Conservation (phyloP, 30 jellyfish, hydroid and myxozoan species). For the Cassiopea xamachana region DNA sequence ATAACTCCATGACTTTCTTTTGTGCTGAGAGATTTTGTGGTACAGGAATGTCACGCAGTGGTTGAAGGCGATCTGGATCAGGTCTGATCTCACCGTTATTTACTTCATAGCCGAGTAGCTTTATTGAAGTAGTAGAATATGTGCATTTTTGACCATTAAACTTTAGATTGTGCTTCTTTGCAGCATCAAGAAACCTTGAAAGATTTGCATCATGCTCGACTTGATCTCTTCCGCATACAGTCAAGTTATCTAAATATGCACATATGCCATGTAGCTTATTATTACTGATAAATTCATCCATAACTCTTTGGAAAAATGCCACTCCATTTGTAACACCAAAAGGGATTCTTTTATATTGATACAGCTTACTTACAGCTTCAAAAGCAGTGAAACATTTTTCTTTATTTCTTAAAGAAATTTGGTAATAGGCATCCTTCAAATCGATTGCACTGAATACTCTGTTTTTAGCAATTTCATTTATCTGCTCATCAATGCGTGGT, state of each 20-base stretch:
- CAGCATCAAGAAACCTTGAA: constrained; percentile 67
- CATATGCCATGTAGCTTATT: constrained; percentile 23
- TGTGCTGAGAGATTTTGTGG: constrained; percentile 46
- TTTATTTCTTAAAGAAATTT: constrained; percentile 17
- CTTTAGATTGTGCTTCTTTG: constrained; percentile 52
- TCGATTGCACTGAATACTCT: constrained; percentile 44
- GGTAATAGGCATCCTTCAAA: constrained; percentile 67
- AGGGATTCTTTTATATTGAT: constrained; percentile 51
- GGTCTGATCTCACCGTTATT: constrained; percentile 67
- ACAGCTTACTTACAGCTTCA: constrained; percentile 50
- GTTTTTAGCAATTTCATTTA: constrained; percentile 26
- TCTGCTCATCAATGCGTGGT: constrained; percentile 22
- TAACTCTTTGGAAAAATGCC: constrained; percentile 56
- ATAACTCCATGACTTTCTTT: constrained; percentile 40
- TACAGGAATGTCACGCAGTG: constrained; percentile 45
- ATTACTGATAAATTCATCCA: constrained; percentile 17
- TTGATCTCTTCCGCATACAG: constrained; percentile 73
- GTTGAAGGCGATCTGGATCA: constrained; percentile 71
- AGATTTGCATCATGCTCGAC: constrained; percentile 72
- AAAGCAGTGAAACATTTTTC: constrained; percentile 28
- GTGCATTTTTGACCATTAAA: constrained; percentile 36
- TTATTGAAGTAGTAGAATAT: constrained; percentile 26
- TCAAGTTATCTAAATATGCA: constrained; percentile 57
- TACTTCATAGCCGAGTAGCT: constrained; percentile 66
- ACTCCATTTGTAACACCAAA: constrained; percentile 80